Evolutionary conservation across 2,888 invertebrate species (phyloP).

Genomic region (Steinernema carpocapsae): DNA sequence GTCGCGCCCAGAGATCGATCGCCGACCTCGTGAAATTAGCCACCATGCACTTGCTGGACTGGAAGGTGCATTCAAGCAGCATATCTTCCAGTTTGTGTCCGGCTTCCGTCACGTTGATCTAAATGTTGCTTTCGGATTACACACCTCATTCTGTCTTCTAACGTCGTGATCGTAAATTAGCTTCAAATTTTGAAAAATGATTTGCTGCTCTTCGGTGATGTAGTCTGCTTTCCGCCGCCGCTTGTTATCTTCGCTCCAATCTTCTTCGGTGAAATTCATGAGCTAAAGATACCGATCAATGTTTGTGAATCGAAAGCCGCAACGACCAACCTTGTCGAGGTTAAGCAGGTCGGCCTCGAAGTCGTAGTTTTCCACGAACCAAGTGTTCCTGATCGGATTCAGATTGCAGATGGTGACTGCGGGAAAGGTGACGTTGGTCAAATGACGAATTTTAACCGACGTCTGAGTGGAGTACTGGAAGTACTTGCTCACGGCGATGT

Average conservation of each 20-base stretch:
- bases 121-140: background rate
- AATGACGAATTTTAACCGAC: background rate
- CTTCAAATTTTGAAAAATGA: constrained; percentile 14
- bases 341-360: background rate
- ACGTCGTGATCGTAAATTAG: constrained; percentile 17
- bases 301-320: background rate
- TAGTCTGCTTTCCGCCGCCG: background rate
- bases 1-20: background rate
- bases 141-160: background rate
- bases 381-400: constrained; percentile 1
- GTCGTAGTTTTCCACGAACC: background rate
- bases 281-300: constrained; percentile 14
- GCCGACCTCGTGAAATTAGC: constrained; percentile 32
- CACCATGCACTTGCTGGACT: constrained; percentile 22
- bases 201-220: constrained; percentile 26
- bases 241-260: constrained; percentile 7
- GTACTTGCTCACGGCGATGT: constrained; percentile 6
- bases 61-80: constrained; percentile 35
- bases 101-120: constrained; percentile 29
- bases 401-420: constrained; percentile 34
- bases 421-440: constrained; percentile 26
- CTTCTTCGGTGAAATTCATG: constrained; percentile 8
- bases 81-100: constrained; percentile 25
- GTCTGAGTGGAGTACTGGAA: constrained; percentile 31
- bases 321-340: background rate